Conservation (phyloP, 1,140 invertebrate species). For the Pogonognathellus flavescens region DNA sequence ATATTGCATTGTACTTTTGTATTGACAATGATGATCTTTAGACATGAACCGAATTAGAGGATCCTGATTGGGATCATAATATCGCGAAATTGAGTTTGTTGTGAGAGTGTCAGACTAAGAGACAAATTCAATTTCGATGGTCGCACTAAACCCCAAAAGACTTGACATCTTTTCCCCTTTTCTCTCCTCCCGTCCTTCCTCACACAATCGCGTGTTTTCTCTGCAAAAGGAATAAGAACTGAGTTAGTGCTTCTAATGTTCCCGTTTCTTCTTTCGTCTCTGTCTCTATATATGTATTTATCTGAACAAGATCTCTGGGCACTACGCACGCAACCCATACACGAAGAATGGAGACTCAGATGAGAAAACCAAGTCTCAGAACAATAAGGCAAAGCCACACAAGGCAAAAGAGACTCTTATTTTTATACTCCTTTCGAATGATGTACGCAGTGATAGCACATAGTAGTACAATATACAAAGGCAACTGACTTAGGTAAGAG, state of each 20-base stretch:
- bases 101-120: conserved; percentile 46
- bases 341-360: no score
- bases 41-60: conserved; percentile 47
- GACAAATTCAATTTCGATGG: conserved; percentile 59
- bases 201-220: background rate
- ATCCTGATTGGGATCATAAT: conserved; percentile 58
- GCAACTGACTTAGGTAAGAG: no score
- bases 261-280: background rate
- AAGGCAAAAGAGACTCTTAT: no score
- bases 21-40: conserved; percentile 22
- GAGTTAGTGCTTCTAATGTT: background rate
- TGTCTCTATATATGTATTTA: background rate
- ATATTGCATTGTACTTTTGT: background rate
- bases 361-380: no score
- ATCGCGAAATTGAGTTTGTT: conserved; percentile 60
- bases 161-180: conserved; percentile 34
- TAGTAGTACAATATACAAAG: no score
- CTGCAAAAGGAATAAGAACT: background rate
- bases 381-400: no score
- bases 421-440: no score
- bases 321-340: background rate
- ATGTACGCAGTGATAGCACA: no score
- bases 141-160: conserved; percentile 54
- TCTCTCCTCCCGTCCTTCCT: background rate
- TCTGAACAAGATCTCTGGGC: background rate